Evolutionary conservation across 2,888 invertebrate genomes (phyloP).

Genomic region (Lissonota sp.): DNA sequence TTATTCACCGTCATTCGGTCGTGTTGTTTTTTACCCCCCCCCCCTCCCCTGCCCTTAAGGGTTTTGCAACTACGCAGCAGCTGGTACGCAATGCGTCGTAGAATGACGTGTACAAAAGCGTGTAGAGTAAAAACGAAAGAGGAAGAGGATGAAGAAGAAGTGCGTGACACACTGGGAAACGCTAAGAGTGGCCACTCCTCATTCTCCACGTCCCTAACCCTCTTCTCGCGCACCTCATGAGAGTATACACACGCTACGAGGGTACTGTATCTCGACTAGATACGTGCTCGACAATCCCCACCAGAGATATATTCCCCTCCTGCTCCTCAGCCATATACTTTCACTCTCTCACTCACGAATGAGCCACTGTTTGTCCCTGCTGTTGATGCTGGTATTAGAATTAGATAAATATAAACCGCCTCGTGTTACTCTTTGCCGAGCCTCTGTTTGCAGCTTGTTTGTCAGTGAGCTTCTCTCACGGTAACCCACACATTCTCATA

Average conservation of each 20-base stretch:
- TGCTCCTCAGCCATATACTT: slow-evolving; percentile 22
- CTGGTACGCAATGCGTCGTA: slow-evolving; percentile 27
- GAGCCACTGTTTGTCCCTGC: slow-evolving; percentile 30
- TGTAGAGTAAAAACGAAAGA: slow-evolving; percentile 25
- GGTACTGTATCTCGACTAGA: slow-evolving; percentile 51
- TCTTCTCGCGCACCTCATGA: slow-evolving; percentile 26
- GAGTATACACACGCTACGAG: slow-evolving; percentile 43
- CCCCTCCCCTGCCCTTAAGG: slow-evolving; percentile 2
- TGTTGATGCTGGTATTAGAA: slow-evolving; percentile 68
- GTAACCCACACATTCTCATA: not conserved
- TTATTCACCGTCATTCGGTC: slow-evolving; percentile 3
- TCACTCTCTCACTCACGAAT: slow-evolving; percentile 25
- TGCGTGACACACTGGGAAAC: slow-evolving; percentile 78
- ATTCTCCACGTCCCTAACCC: slow-evolving; percentile 49
- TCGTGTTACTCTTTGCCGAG: slow-evolving; percentile 20
- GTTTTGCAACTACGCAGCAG: slow-evolving; percentile 43
- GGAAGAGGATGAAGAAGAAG: slow-evolving; percentile 55
- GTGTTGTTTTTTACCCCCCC: too few species aligned
- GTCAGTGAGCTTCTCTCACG: slow-evolving; percentile 28
- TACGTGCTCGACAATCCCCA: slow-evolving; percentile 53
- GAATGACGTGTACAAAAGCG: slow-evolving; percentile 22
- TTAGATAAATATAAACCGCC: slow-evolving; percentile 76
- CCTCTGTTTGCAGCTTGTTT: slow-evolving; percentile 25
- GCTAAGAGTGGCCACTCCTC: slow-evolving; percentile 60
- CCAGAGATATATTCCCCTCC: slow-evolving; percentile 58